Conservation (phyloP, 2,888 invertebrate species). For the Steinernema hermaphroditum region DNA sequence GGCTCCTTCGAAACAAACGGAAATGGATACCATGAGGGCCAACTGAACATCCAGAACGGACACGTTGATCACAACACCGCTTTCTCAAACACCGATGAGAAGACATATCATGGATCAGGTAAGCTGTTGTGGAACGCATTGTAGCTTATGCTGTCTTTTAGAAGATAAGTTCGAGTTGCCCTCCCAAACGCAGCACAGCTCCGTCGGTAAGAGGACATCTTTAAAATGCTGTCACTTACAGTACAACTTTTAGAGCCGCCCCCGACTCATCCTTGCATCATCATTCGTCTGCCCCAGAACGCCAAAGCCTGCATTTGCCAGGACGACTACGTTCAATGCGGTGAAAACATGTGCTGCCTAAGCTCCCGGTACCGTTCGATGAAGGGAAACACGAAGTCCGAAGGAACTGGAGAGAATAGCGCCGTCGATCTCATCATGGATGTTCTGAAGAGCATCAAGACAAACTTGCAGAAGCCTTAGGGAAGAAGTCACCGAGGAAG, state of each 20-base stretch:
- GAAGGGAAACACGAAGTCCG: conserved; percentile 9
- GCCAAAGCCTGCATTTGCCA: conserved; percentile 15
- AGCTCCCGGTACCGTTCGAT: conserved; percentile 22
- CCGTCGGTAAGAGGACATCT: neutral
- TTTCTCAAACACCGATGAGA: neutral
- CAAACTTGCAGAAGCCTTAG: conserved; percentile 19
- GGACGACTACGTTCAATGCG: conserved; percentile 23
- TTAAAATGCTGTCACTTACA: too few relatives aligned
- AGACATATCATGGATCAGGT: too few relatives aligned
- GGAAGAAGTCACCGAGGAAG: neutral
- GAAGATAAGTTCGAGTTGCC: neutral
- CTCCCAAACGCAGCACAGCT: neutral
- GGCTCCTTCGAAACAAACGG: neutral
- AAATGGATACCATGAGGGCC: neutral
- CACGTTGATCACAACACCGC: neutral
- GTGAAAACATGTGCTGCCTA: conserved; percentile 14
- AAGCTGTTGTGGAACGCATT: too few relatives aligned
- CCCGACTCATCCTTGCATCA: conserved; percentile 24
- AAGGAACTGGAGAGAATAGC: conserved; percentile 4
- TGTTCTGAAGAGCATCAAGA: conserved; percentile 29
- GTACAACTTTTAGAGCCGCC: conserved; percentile 30
- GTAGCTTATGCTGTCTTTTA: too few relatives aligned
- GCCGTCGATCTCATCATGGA: conserved; percentile 29
- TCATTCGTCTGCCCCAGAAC: conserved; percentile 8
- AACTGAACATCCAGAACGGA: neutral